Base-by-base conservation (phyloP, 2,797 vertebrate species). In the Distichodus sexfasciatus region DNA sequence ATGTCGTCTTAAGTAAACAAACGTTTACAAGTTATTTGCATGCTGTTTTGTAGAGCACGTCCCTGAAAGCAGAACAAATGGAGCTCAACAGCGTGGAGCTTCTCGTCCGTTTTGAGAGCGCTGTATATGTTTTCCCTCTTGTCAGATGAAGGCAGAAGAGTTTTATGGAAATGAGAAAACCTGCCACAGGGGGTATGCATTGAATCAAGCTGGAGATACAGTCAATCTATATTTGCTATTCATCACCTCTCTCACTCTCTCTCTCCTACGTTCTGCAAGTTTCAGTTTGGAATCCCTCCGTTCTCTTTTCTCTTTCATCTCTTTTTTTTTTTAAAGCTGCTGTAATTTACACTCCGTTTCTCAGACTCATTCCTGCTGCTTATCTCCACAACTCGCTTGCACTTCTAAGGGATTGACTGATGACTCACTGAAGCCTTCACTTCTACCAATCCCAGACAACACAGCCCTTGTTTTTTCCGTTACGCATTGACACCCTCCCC, bases 91-190 rank as follows among this genome's bases (percentile, higher is more conserved):
- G 83, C 82, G 87, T 79, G 63, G 74, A 77, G 79, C 79, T 78
- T 78, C 83, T 82, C n/a, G n/a, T n/a, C 80, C 76, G 76, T 83
- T 78, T 81, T 81, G 74, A 69, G 70, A 86, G 81, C 78, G 80
- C 72, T 77, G 82, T 78, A 71, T 81, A 74, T 78, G 65, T 82
- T 74, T 76, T 51, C 55, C 46, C 62, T 76, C 86, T 85, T 85
- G 82, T 89, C 86, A 87, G 86, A 90, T 60, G 86, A 82, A 88
- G 86, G 86, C 81, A 80, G 71, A 66, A 75, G 86, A 87, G 84
- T 89, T 88, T 88, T 88, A 90, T 91, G 88, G 86, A 88, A 89
- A 91, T 89, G 82, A 87, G 83, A 75, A 79, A 80, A 73, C 74
- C 82, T 84, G 85, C 85, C 88, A 89, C 80, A 77, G 85, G 84